These are phyloP conservation scores for Stegostoma tigrinum DNA, from an alignment of 2,113 vertebrate species.

Conservation along the genomic window DNA sequence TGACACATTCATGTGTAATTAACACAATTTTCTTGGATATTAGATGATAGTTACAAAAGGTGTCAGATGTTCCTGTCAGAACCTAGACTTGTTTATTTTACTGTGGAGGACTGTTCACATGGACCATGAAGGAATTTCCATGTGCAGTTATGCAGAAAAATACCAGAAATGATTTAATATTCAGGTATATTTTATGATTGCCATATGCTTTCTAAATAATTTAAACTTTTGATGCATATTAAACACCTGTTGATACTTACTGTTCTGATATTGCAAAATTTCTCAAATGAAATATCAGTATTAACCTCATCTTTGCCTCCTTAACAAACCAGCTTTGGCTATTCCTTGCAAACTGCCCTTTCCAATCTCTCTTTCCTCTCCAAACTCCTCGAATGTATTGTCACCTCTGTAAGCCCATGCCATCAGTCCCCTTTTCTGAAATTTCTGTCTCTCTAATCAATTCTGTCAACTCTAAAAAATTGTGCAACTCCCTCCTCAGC, in stretches of 20 bases:
- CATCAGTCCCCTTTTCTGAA: not conserved
- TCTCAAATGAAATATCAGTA: not conserved
- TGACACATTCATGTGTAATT: not conserved
- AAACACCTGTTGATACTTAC: not conserved
- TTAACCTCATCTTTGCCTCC: not conserved
- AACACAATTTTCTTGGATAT: not conserved
- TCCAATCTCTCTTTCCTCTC: not conserved
- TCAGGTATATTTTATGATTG: not conserved
- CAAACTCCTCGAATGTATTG: too few relatives aligned
- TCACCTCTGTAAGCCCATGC: not conserved
- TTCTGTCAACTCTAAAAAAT: too few relatives aligned
- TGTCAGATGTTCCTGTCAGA: not conserved
- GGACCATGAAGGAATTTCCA: not conserved
- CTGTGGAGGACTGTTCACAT: not conserved
- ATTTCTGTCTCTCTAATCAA: not conserved
- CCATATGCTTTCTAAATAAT: not conserved
- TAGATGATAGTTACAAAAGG: not conserved
- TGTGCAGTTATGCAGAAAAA: not conserved
- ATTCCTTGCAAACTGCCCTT: too few relatives aligned
- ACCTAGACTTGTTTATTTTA: not conserved
- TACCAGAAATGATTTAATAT: not conserved
- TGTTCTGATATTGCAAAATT: not conserved
- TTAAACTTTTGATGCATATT: not conserved
- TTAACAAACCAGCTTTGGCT: not conserved
- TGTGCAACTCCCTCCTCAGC: too few relatives aligned